A percentile compares a stretch with the other conserved stretches of the same genome.
phyloP scores from a whole-genome alignment of 2,888 invertebrate genomes.

The Pseudoips prasinana region DNA sequence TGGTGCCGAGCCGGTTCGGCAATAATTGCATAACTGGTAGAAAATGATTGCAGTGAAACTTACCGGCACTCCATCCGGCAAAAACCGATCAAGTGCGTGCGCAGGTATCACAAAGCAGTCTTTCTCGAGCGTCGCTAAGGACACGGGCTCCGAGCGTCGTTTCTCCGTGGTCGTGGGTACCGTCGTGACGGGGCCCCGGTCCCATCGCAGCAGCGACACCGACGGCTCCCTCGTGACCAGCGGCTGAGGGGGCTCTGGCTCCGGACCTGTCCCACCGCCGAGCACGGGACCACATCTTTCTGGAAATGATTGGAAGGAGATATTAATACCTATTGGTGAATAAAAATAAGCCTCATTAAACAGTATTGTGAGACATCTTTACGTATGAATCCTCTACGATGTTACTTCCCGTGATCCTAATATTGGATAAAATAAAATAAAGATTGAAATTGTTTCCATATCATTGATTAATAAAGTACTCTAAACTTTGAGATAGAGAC shows the following conservation, averaged over 20 bases:
- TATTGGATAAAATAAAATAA: too few species aligned
- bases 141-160: constrained; percentile 85
- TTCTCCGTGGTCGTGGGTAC: constrained; percentile 56
- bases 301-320: constrained; percentile 51
- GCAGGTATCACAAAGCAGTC: constrained; percentile 97
- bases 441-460: too few species aligned
- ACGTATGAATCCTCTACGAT: too few species aligned
- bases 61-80: constrained; percentile 93
- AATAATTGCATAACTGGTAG: too few species aligned
- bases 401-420: too few species aligned
- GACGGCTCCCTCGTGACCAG: constrained; percentile 86
- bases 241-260: constrained; percentile 87
- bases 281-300: constrained; percentile 89
- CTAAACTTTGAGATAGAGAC: too few species aligned
- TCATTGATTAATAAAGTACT: too few species aligned
- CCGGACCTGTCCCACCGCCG: constrained; percentile 82
- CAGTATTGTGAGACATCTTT: too few species aligned
- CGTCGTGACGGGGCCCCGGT: constrained; percentile 60
- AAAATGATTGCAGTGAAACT: too few species aligned
- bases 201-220: constrained; percentile 81
- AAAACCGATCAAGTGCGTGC: constrained; percentile 92
- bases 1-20: too few species aligned
- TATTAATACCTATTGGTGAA: too few species aligned
- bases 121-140: constrained; percentile 90
- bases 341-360: too few species aligned